Conservation (phyloP, 2,113 vertebrate species). For the Lontra canadensis region DNA sequence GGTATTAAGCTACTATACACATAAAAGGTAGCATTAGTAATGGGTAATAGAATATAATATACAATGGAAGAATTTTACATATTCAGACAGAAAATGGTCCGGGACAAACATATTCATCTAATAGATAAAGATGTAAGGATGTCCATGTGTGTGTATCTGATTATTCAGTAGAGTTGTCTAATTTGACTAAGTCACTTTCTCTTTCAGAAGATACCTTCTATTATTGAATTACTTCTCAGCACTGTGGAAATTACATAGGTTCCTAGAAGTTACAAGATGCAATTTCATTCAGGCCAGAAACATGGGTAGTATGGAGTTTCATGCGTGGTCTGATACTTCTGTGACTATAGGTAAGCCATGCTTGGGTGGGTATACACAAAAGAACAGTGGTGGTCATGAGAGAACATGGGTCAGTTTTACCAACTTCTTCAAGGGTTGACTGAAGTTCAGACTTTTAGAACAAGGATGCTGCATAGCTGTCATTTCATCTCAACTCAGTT, state of each 20-base stretch:
- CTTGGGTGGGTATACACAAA: background rate
- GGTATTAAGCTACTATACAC: background rate
- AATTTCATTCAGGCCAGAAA: conserved; percentile 36
- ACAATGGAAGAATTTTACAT: background rate
- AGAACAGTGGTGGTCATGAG: background rate
- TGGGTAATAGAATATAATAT: background rate
- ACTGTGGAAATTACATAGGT: background rate
- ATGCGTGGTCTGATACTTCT: conserved; percentile 46
- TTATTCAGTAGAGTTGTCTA: background rate
- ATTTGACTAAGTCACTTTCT: background rate
- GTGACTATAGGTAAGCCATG: conserved; percentile 35
- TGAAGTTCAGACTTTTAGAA: conserved; percentile 43
- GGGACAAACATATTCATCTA: background rate
- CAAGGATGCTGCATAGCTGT: conserved; percentile 32
- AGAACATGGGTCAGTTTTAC: background rate
- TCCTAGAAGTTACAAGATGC: background rate
- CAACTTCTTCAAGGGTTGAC: background rate
- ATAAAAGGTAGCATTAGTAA: background rate
- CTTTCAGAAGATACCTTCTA: background rate
- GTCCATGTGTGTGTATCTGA: background rate
- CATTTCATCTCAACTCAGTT: conserved; percentile 37
- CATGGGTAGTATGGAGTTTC: background rate
- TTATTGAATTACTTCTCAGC: background rate
- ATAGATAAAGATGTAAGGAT: background rate
- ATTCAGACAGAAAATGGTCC: background rate